A percentile compares a stretch with the other conserved stretches of the same genome.
These are phyloP conservation scores for Melanotaenia duboulayi DNA, from an alignment of 2,113 vertebrate species.

Conservation along the genomic window DNA sequence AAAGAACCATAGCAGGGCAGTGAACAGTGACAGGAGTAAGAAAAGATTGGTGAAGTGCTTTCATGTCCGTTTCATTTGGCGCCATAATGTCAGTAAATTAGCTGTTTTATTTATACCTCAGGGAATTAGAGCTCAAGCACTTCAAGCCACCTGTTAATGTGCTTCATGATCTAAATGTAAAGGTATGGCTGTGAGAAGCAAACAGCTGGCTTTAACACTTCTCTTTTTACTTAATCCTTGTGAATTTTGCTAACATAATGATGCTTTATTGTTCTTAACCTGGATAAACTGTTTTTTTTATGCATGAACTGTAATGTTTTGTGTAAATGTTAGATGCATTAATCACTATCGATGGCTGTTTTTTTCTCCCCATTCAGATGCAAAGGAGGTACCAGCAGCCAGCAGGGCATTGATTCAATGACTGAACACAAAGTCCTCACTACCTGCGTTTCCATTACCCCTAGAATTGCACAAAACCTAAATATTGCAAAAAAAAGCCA, in stretches of 20 bases:
- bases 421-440: no score
- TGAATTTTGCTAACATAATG: background rate
- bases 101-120: conserved; percentile 26
- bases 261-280: background rate
- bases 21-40: conserved; percentile 25
- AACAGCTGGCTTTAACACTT: background rate
- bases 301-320: conserved; percentile 7
- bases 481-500: no score
- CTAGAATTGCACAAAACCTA: no score
- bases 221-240: background rate
- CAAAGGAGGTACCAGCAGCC: no score
- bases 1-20: conserved; percentile 50
- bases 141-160: conserved; percentile 13
- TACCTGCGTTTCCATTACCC: no score
- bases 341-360: background rate
- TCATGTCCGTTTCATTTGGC: conserved; percentile 45
- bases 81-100: conserved; percentile 30
- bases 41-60: conserved; percentile 10
- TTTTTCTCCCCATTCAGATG: background rate
- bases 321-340: background rate
- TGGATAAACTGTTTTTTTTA: conserved; percentile 5
- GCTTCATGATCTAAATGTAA: conserved; percentile 10
- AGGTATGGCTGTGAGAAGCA: background rate
- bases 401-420: background rate
- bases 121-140: conserved; percentile 13